These are phyloP conservation scores for Lobophora halterata DNA, from an alignment of 2,888 invertebrate species.

Conservation along the genomic window DNA sequence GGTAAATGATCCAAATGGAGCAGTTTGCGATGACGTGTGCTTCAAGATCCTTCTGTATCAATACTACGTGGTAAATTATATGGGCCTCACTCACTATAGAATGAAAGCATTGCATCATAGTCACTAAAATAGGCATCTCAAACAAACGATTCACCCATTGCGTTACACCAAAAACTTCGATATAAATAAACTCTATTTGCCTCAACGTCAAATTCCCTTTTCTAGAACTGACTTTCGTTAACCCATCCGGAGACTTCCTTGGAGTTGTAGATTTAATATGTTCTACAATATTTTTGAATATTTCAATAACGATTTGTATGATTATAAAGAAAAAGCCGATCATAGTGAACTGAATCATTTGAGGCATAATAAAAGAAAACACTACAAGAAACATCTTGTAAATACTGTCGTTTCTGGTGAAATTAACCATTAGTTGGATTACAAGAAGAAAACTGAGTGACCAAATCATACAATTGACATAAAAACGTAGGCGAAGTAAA, in stretches of 20 bases:
- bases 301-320: constrained; percentile 44
- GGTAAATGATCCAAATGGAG: constrained; percentile 59
- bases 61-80: constrained; percentile 58
- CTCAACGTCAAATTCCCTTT: constrained; percentile 38
- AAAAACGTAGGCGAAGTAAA: constrained; percentile 38
- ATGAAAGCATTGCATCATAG: constrained; percentile 61
- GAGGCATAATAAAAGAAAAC: constrained; percentile 53
- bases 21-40: constrained; percentile 56
- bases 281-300: constrained; percentile 46
- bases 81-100: constrained; percentile 59
- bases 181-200: constrained; percentile 50
- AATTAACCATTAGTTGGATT: constrained; percentile 49
- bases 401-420: constrained; percentile 44
- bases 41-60: constrained; percentile 37
- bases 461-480: constrained; percentile 39
- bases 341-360: constrained; percentile 54
- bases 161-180: constrained; percentile 50
- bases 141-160: constrained; percentile 51
- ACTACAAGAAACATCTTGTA: constrained; percentile 58
- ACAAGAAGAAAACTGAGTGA: constrained; percentile 35
- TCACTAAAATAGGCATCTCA: constrained; percentile 53
- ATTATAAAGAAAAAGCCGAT: constrained; percentile 52
- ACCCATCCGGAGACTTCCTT: constrained; percentile 28
- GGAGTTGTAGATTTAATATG: constrained; percentile 28
- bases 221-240: constrained; percentile 37